A percentile compares a stretch with the other conserved stretches of the same genome.
Evolutionary conservation across 2,888 invertebrate species (phyloP).

Genomic region (Yponomeuta evonymella): DNA sequence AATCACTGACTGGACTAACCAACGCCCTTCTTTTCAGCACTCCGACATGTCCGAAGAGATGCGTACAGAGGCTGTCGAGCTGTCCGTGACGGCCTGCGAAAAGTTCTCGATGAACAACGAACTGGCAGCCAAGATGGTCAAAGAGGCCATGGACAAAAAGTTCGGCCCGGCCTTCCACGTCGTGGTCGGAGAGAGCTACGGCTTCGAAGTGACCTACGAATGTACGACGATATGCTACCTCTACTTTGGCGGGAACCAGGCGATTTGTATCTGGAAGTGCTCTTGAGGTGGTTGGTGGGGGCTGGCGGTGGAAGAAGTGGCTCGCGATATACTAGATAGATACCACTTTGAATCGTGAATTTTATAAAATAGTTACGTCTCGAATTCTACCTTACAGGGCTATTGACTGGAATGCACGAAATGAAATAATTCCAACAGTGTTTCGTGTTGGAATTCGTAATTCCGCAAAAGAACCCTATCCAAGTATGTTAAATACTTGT

Average conservation of each 20-base stretch:
- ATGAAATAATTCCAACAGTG: too few species aligned
- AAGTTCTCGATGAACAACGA: conserved; percentile 91
- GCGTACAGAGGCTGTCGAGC: conserved; percentile 91
- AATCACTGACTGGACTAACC: not conserved
- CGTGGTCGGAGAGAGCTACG: conserved; percentile 97
- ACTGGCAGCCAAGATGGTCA: conserved; percentile 94
- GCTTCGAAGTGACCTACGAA: conserved; percentile 95
- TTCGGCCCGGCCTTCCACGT: conserved; percentile 96
- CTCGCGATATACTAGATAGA: not conserved
- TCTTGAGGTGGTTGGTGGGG: conserved; percentile 54
- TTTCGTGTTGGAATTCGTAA: too few species aligned
- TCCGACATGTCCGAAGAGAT: conserved; percentile 97
- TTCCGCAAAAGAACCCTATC: too few species aligned
- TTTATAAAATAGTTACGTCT: too few species aligned
- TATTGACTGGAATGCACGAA: too few species aligned
- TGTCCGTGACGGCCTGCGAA: conserved; percentile 95
- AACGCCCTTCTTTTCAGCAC: conserved; percentile 73
- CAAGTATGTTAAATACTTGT: too few species aligned
- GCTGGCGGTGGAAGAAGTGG: not conserved
- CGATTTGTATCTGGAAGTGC: conserved; percentile 93
- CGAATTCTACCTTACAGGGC: too few species aligned
- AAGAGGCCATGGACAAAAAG: conserved; percentile 96
- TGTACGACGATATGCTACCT: conserved; percentile 90
- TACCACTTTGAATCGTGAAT: too few species aligned
- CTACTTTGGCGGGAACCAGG: conserved; percentile 94